Base-by-base conservation (phyloP, 2,113 vertebrate genomes). In the Onychostruthus taczanowskii region DNA sequence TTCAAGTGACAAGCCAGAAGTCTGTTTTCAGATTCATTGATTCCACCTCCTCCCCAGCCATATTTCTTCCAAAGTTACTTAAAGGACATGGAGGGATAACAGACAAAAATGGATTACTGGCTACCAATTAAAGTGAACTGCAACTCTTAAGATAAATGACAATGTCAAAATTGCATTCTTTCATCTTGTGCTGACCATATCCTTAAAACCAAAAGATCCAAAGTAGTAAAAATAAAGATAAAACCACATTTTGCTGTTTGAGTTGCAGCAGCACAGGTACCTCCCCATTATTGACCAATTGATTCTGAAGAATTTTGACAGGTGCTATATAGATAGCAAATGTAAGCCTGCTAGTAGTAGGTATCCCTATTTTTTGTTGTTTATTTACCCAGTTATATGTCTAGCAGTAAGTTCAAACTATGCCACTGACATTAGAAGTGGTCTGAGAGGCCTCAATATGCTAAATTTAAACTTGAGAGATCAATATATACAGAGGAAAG, bases 51-150 rank as follows among this genome's bases (percentile, higher is more conserved):
- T 93, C 44, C 46, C 11, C n/a, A 50, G 41, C 26, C 16, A 15
- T 86, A 62, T 70, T 90, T 95, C 56, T 90, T 87, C 39, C 64
- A 84, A 92, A 92, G 39, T 78, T 69, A 58, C n/a, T 77, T 83
- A 70, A 75, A 83, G 59, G 77, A 81, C 22, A 15, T 50, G 0
- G 53, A 91, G 83, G 55, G 47, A 41, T 84, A 76, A 92, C 59
- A 88, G 76, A 44, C 21, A 87, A 80, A 94, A 90, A 56, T 49
- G 37, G 43, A 75, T 94, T 81, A 26, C 30, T 47, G 88, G 33
- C 46, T 75, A 41, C 41, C 14, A 61, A 33, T 91, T 82, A 46
- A 77, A 81, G 15, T 43, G 44, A 77, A 47, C 47, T 74, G 46
- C 28, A 69, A 30, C 15, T 90, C 82, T 50, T 33, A 85, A 70